phyloP scores from a whole-genome alignment of 2,113 vertebrate genomes.

The Sitta europaea region DNA sequence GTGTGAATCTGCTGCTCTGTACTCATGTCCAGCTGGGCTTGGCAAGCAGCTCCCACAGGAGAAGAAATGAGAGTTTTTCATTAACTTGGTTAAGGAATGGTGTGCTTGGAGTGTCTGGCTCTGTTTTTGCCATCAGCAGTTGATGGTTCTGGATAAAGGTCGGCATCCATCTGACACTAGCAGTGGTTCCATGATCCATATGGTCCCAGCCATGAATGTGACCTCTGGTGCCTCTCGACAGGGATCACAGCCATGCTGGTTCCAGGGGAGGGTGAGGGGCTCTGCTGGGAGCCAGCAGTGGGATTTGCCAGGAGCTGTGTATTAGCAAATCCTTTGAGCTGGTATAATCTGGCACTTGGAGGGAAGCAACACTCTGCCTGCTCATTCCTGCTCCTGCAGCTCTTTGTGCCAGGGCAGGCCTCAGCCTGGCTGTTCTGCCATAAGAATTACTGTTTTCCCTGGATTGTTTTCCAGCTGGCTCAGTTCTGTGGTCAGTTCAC shows the following conservation, averaged over 20 bases:
- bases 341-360: not conserved
- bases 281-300: not conserved
- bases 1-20: not conserved
- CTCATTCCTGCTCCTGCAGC: not conserved
- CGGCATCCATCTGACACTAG: rapidly evolving
- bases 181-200: not conserved
- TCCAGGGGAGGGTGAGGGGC: not conserved
- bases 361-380: not conserved
- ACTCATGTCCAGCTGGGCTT: not conserved
- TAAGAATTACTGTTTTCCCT: too few relatives aligned
- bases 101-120: not conserved
- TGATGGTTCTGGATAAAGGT: not conserved
- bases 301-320: not conserved
- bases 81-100: not conserved
- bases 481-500: not conserved
- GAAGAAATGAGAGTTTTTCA: not conserved
- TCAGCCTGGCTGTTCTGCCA: not conserved
- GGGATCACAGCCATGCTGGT: not conserved
- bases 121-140: not conserved
- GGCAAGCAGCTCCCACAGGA: not conserved
- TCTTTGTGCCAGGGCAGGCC: not conserved
- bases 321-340: not conserved
- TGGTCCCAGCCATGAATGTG: not conserved
- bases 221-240: not conserved
- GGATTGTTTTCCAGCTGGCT: not conserved